These are phyloP conservation scores for Ptychobarbus kaznakovi DNA, from an alignment of 2,797 vertebrate genomes.

Conservation along the genomic window DNA sequence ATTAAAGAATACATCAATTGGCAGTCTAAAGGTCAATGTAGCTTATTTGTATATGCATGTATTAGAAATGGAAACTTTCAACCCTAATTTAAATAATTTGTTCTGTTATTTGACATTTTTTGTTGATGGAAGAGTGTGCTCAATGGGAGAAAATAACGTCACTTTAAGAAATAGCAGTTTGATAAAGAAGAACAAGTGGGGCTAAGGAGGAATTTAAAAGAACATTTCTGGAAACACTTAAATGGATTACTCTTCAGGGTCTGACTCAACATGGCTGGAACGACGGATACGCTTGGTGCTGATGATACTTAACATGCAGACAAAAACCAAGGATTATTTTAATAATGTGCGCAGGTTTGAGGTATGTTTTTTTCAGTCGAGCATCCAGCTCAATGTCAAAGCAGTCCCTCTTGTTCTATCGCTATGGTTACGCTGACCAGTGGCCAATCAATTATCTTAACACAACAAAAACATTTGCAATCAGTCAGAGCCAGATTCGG, in stretches of 20 bases:
- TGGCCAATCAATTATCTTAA: constrained; percentile 37
- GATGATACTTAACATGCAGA: constrained; percentile 21
- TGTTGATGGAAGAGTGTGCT: not conserved
- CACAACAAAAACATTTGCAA: constrained; percentile 37
- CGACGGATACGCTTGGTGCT: not conserved
- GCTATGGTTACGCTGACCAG: constrained; percentile 32
- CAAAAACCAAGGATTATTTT: constrained; percentile 1
- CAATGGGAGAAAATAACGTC: not conserved
- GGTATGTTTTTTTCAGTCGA: not conserved
- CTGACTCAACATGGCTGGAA: constrained; percentile 18
- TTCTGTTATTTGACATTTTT: not conserved
- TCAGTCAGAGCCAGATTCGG: constrained; percentile 14
- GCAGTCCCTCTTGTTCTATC: constrained; percentile 23
- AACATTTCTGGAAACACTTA: constrained; percentile 17
- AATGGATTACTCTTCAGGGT: constrained; percentile 30
- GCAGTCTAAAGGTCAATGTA: not conserved
- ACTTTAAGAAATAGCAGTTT: not conserved
- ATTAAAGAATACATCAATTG: not conserved
- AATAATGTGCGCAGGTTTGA: constrained; percentile 22
- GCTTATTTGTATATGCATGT: not conserved
- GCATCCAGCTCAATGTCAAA: constrained; percentile 27
- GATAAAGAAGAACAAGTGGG: not conserved
- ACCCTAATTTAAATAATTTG: not conserved
- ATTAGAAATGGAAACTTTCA: not conserved
- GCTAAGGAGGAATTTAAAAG: not conserved